These are phyloP conservation scores for Eptesicus fuscus DNA, from an alignment of 2,113 vertebrate species.

Conservation along the genomic window DNA sequence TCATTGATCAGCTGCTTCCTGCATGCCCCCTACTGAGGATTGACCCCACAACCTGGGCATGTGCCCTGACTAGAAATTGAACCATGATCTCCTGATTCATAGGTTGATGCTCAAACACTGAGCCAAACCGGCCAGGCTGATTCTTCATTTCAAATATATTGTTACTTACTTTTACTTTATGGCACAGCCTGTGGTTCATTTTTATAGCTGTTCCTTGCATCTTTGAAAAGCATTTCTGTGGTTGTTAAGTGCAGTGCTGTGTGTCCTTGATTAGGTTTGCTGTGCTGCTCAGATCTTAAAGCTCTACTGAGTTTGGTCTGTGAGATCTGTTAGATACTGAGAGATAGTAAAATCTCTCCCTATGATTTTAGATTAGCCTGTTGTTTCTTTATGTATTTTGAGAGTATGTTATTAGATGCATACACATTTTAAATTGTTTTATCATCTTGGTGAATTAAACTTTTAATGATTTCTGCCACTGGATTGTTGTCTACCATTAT, in stretches of 20 bases:
- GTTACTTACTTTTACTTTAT: not conserved
- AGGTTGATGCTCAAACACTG: too few relatives aligned
- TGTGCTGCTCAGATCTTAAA: not conserved
- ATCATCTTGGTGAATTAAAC: not conserved
- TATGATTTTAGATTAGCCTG: not conserved
- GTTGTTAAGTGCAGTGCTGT: not conserved
- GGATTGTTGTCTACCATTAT: not conserved
- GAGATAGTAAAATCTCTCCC: not conserved
- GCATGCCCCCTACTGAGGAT: too few relatives aligned
- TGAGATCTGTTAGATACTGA: not conserved
- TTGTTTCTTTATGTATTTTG: conserved; percentile 10
- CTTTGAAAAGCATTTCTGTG: not conserved
- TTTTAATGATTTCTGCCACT: not conserved
- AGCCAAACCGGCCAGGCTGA: not conserved
- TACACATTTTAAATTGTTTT: not conserved
- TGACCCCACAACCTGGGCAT: too few relatives aligned
- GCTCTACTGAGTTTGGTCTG: not conserved
- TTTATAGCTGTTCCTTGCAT: not conserved
- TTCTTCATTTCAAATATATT: not conserved
- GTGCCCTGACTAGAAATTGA: too few relatives aligned
- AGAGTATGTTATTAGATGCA: not conserved
- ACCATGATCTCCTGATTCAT: too few relatives aligned
- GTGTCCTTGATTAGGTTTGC: not conserved
- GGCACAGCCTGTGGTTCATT: not conserved
- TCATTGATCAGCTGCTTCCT: too few relatives aligned